A percentile compares a stretch with the other conserved stretches of the same genome.
These are phyloP conservation scores for Acheta domesticus DNA, from an alignment of 2,888 invertebrate genomes.

Conservation along the genomic window DNA sequence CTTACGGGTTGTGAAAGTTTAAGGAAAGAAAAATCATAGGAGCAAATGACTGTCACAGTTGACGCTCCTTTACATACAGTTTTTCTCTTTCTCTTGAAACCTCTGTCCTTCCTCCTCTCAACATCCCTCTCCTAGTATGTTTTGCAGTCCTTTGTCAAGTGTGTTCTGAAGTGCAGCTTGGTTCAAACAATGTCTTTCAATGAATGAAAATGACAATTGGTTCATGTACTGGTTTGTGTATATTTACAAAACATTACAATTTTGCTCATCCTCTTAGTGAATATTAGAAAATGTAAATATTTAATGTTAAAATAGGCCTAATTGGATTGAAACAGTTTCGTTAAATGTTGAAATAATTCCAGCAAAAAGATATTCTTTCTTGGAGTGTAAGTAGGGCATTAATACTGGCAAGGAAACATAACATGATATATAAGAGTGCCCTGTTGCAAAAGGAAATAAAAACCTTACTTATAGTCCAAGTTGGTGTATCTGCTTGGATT, in stretches of 20 bases:
- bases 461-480: not conserved
- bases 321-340: conserved; percentile 3
- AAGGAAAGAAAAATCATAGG: conserved; percentile 18
- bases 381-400: not conserved
- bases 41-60: not conserved
- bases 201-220: conserved; percentile 18
- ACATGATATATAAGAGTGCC: no score
- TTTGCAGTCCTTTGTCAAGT: conserved; percentile 9
- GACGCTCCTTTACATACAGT: not conserved
- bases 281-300: not conserved
- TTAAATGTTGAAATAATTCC: conserved; percentile 18
- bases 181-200: conserved; percentile 18
- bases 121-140: not conserved
- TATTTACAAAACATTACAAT: conserved; percentile 18
- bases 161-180: conserved; percentile 18
- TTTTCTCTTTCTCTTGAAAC: not conserved
- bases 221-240: conserved; percentile 4
- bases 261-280: conserved; percentile 9
- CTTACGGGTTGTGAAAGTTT: not conserved
- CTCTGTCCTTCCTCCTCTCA: not conserved
- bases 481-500: not conserved
- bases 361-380: not conserved
- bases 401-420: no score
- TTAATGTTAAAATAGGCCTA: conserved; percentile 9
- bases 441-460: not conserved